phyloP scores from a whole-genome alignment of 30 jellyfish, hydroid and myxozoan species.

The Haliclystus octoradiatus region DNA sequence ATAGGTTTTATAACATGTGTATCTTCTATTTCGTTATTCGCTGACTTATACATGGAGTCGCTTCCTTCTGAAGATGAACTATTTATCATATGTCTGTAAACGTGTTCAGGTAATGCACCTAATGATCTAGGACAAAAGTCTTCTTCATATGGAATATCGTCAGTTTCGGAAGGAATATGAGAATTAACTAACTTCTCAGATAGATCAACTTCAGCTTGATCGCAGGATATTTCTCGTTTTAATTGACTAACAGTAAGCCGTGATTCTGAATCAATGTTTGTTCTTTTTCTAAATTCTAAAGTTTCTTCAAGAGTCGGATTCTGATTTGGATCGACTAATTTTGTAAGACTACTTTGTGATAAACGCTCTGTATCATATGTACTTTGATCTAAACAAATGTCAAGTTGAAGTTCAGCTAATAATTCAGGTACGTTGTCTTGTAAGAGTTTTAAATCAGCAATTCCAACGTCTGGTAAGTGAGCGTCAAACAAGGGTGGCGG shows the following conservation, averaged over 20 bases:
- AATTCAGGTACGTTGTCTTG: slow-evolving; percentile 76
- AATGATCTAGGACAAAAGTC: slow-evolving; percentile 73
- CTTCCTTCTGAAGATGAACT: too few relatives aligned
- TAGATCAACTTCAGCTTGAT: slow-evolving; percentile 35
- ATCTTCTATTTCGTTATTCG: too few relatives aligned
- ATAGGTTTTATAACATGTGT: too few relatives aligned
- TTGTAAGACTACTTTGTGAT: slow-evolving; percentile 59
- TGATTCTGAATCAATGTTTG: slow-evolving; percentile 22
- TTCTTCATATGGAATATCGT: slow-evolving; percentile 17
- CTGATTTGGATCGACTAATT: slow-evolving; percentile 55
- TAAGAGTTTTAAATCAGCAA: slow-evolving; percentile 48
- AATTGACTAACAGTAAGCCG: slow-evolving; percentile 71
- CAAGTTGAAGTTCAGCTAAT: slow-evolving; percentile 53
- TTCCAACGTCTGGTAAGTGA: slow-evolving; percentile 54
- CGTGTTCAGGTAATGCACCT: slow-evolving; percentile 15
- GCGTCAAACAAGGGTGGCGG: slow-evolving; percentile 73
- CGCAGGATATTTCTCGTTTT: slow-evolving; percentile 75
- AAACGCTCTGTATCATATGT: slow-evolving; percentile 43
- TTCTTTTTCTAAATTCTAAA: slow-evolving; percentile 25
- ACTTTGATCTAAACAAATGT: slow-evolving; percentile 65
- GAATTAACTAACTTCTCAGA: slow-evolving; percentile 31
- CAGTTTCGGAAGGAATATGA: slow-evolving; percentile 32
- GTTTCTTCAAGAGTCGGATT: slow-evolving; percentile 60
- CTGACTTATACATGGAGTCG: too few relatives aligned
- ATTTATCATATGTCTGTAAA: too few relatives aligned